These are phyloP conservation scores for Antennarius maculatus DNA, from an alignment of 2,797 vertebrate genomes.

Conservation along the genomic window DNA sequence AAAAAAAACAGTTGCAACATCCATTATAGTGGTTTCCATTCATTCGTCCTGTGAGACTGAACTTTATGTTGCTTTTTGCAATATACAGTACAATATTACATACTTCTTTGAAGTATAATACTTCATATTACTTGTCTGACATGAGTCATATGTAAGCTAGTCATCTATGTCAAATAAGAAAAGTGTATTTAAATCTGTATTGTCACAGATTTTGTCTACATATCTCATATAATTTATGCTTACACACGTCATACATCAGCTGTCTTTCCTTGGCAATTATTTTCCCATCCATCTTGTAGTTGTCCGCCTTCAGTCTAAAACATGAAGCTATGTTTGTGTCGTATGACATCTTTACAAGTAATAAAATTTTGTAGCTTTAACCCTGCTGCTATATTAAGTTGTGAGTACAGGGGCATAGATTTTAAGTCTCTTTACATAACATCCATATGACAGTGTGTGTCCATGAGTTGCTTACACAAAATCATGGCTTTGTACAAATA, in stretches of 20 bases:
- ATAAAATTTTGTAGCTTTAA: neutral
- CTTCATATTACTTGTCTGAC: neutral
- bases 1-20: neutral
- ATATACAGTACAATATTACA: neutral
- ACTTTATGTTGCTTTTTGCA: conserved; percentile 1
- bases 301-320: neutral
- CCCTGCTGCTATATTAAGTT: neutral
- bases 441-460: neutral
- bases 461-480: neutral
- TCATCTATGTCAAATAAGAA: no score
- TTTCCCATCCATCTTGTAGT: neutral
- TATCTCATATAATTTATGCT: neutral
- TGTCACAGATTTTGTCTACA: neutral
- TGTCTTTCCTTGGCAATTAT: neutral
- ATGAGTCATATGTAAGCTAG: no score
- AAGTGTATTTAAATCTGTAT: neutral
- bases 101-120: neutral
- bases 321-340: neutral
- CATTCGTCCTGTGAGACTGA: neutral
- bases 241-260: neutral
- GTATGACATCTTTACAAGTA: conserved; percentile 4
- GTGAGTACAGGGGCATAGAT: neutral
- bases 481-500: neutral
- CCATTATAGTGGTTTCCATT: neutral
- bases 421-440: no score